Conservation (phyloP, 37 sponge, comb jelly and placozoan species). For the Tethya wilhelma region DNA sequence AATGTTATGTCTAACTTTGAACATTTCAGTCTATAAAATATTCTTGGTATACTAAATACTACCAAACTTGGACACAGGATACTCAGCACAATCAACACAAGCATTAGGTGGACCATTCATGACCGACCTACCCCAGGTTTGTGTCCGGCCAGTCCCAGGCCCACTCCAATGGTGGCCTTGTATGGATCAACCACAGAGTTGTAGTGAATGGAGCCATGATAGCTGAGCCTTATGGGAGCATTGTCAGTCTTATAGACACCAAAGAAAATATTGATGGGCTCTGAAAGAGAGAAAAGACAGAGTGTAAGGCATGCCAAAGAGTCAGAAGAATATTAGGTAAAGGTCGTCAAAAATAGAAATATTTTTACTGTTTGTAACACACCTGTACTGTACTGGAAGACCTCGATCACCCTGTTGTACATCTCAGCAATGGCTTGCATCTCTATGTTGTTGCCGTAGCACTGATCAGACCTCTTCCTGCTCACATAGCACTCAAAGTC, state of each 20-base stretch:
- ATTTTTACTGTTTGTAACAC: no score
- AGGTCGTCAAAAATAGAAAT: no score
- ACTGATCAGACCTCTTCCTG: conserved; percentile 83
- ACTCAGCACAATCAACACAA: not conserved
- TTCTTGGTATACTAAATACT: no score
- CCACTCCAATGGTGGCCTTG: conserved; percentile 91
- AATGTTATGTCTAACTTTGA: no score
- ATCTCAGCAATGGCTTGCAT: conserved; percentile 99
- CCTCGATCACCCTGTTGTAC: conserved; percentile 91
- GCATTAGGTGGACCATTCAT: not conserved
- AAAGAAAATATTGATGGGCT: conserved; percentile 94
- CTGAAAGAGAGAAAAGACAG: conserved; percentile 53
- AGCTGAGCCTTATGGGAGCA: conserved; percentile 93
- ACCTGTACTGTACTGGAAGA: conserved; percentile 91
- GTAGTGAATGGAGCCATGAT: conserved; percentile 92
- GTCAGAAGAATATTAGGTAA: no score
- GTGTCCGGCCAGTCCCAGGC: conserved; percentile 92
- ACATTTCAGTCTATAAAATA: no score
- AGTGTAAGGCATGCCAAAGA: no score
- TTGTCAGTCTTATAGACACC: conserved; percentile 93
- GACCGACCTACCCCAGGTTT: conserved; percentile 86
- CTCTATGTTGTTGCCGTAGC: conserved; percentile 98
- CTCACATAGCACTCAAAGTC: conserved; percentile 89
- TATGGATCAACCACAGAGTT: conserved; percentile 95
- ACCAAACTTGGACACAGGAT: not conserved